Evolutionary conservation across 2,888 invertebrate genomes (phyloP).

Genomic region (Microdon myrmicae): DNA sequence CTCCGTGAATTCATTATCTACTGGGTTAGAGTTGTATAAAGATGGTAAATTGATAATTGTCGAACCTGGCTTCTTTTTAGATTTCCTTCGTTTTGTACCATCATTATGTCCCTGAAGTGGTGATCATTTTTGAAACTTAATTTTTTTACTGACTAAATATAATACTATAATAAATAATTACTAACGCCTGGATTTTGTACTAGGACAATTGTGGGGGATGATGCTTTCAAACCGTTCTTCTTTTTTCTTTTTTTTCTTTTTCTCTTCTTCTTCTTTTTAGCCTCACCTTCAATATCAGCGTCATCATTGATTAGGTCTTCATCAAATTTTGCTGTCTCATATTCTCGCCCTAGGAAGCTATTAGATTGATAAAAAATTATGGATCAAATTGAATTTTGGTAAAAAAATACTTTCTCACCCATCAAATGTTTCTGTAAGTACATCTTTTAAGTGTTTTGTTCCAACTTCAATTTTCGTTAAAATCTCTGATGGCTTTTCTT

Average conservation of each 20-base stretch:
- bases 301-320: constrained; percentile 61
- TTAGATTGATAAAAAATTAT: constrained; percentile 32
- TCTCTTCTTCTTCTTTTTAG: constrained; percentile 54
- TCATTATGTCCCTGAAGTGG: constrained; percentile 14
- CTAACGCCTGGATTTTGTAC: constrained; percentile 53
- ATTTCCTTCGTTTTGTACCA: constrained; percentile 27
- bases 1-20: constrained; percentile 16
- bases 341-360: constrained; percentile 64
- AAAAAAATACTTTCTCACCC: constrained; percentile 63
- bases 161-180: too few relatives aligned
- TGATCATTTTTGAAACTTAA: too few relatives aligned
- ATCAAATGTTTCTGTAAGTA: constrained; percentile 63
- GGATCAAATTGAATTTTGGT: constrained; percentile 44
- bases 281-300: constrained; percentile 59
- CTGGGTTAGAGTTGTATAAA: constrained; percentile 22
- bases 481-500: constrained; percentile 65
- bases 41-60: too few relatives aligned
- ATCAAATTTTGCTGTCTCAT: constrained; percentile 42
- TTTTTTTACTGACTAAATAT: too few relatives aligned
- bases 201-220: constrained; percentile 60
- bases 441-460: constrained; percentile 63
- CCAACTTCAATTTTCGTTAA: constrained; percentile 66
- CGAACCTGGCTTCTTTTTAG: too few relatives aligned
- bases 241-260: constrained; percentile 57
- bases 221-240: constrained; percentile 23